These are phyloP conservation scores for Neotoxoptera formosana DNA, from an alignment of 1,140 invertebrate species.

Conservation along the genomic window DNA sequence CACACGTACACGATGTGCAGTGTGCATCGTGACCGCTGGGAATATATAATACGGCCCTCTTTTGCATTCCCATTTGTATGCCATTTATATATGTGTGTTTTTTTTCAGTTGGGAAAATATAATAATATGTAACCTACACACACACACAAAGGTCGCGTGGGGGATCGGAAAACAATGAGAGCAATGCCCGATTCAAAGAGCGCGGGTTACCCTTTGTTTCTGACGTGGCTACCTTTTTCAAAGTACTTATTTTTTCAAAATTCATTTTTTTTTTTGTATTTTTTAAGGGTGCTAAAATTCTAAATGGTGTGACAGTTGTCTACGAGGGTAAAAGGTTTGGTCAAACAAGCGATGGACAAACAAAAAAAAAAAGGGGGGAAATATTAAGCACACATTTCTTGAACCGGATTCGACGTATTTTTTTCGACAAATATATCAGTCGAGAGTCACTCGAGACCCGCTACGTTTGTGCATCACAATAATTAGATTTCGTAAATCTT, in stretches of 20 bases:
- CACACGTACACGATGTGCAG: no score
- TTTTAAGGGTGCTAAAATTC: conserved; percentile 35
- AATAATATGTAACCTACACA: conserved; percentile 42
- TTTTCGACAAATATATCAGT: conserved; percentile 3
- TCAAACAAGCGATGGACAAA: conserved; percentile 3
- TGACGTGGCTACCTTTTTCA: conserved; percentile 51
- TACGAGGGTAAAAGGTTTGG: conserved; percentile 22
- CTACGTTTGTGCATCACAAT: background rate
- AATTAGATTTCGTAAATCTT: background rate
- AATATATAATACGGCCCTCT: conserved; percentile 30
- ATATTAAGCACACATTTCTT: background rate
- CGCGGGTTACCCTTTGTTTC: conserved; percentile 40
- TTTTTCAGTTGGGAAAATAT: conserved; percentile 46
- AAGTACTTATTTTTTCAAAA: conserved; percentile 29
- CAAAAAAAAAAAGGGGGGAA: background rate
- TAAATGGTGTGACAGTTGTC: conserved; percentile 32
- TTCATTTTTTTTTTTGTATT: conserved; percentile 1
- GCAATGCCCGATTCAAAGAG: conserved; percentile 38
- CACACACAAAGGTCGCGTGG: conserved; percentile 55
- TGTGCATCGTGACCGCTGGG: conserved; percentile 38
- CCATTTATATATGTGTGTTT: conserved; percentile 42
- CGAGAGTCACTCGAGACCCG: no score
- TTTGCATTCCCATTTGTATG: conserved; percentile 51
- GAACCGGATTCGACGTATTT: background rate
- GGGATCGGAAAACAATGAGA: conserved; percentile 49